phyloP scores from a whole-genome alignment of 2,888 invertebrate genomes.

The Conus canariensis region DNA sequence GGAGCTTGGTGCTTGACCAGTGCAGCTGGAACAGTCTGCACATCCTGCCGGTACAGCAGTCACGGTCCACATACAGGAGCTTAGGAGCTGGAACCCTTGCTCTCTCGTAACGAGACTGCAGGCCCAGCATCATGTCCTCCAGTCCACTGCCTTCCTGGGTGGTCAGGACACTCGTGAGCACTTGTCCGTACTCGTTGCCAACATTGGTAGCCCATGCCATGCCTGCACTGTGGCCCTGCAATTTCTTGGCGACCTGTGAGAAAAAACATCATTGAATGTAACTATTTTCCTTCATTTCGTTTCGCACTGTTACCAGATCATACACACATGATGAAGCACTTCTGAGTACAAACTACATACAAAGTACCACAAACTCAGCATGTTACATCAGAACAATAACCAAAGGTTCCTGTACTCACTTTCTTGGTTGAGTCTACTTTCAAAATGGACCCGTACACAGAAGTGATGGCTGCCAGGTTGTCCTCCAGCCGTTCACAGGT shows the following conservation, averaged over 20 bases:
- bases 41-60: constrained; percentile 54
- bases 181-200: constrained; percentile 33
- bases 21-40: not conserved
- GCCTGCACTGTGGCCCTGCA: not conserved
- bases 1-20: constrained; percentile 45
- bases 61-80: constrained; percentile 57
- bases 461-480: constrained; percentile 59
- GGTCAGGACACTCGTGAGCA: constrained; percentile 54
- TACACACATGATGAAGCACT: not conserved
- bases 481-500: constrained; percentile 53
- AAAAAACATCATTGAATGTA: not conserved
- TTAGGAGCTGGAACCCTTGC: constrained; percentile 51
- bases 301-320: not conserved
- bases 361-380: not conserved
- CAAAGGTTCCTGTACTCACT: not conserved
- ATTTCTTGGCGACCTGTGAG: not conserved
- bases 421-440: constrained; percentile 66
- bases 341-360: not conserved
- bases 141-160: constrained; percentile 54
- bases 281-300: not conserved
- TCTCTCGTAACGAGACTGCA: constrained; percentile 50
- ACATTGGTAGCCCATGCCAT: constrained; percentile 39
- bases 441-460: constrained; percentile 56
- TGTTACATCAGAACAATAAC: not conserved
- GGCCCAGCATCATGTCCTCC: constrained; percentile 50